Conservation (phyloP, 2,113 vertebrate genomes). For the Aleadryas rufinucha region DNA sequence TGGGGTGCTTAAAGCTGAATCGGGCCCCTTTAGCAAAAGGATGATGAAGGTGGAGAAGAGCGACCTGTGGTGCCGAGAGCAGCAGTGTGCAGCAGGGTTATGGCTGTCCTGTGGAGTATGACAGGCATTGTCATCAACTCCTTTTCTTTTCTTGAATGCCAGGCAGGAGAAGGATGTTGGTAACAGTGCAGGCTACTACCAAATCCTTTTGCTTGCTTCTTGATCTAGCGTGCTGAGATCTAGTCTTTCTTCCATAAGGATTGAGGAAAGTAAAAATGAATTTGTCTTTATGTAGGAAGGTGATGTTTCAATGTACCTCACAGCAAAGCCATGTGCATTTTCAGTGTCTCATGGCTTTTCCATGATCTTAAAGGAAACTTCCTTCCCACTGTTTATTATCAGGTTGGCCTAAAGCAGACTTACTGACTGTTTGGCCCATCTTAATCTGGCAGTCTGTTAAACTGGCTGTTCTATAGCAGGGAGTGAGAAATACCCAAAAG, state of each 20-base stretch:
- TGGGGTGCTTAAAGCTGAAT: neutral
- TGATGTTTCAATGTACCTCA: neutral
- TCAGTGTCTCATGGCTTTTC: neutral
- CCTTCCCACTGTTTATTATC: neutral
- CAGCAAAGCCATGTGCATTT: neutral
- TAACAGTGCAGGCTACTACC: neutral
- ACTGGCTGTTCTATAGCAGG: neutral
- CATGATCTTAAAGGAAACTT: neutral
- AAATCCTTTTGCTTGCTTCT: neutral
- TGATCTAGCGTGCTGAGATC: neutral
- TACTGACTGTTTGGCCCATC: neutral
- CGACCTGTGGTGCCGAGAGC: neutral
- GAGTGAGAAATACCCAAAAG: neutral
- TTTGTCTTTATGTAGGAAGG: neutral
- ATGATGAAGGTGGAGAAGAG: neutral
- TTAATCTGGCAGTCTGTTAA: neutral
- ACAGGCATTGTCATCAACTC: neutral
- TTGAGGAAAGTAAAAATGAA: neutral
- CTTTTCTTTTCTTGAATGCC: neutral
- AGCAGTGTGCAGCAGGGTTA: neutral
- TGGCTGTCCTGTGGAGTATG: neutral
- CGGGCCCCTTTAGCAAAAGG: neutral
- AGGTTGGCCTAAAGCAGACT: neutral
- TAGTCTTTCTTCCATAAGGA: neutral
- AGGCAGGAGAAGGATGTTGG: neutral